phyloP scores from a whole-genome alignment of 2,888 invertebrate genomes.

The Pristionchus exspectatus region DNA sequence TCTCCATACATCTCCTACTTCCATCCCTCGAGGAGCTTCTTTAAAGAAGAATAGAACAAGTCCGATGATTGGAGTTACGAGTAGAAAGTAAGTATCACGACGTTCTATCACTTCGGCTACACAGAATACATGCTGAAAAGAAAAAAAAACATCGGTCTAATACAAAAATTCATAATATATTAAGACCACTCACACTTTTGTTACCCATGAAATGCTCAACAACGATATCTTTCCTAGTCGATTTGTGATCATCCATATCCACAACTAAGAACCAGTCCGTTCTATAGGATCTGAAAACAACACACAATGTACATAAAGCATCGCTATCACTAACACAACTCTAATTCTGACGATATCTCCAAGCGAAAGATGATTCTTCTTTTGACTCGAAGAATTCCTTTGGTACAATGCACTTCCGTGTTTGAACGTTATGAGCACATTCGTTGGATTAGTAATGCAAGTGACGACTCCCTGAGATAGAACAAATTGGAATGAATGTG shows the following conservation, averaged over 20 bases:
- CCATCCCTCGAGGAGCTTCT: not conserved
- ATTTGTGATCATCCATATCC: not conserved
- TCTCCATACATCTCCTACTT: not conserved
- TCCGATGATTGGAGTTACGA: slow-evolving; percentile 24
- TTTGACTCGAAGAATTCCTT: no score
- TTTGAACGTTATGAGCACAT: not conserved
- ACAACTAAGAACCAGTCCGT: not conserved
- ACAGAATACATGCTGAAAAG: not conserved
- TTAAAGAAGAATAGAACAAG: not conserved
- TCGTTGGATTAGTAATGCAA: not conserved
- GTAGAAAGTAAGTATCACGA: not conserved
- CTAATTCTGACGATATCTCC: not conserved
- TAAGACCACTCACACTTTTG: not conserved
- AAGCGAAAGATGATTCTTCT: not conserved
- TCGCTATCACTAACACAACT: not conserved
- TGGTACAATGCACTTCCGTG: not conserved
- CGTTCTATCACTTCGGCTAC: not conserved
- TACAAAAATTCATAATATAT: not conserved
- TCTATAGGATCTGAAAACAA: not conserved
- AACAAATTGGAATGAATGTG: not conserved
- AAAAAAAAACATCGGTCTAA: not conserved
- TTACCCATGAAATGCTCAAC: not conserved
- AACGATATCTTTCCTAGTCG: not conserved
- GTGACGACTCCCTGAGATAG: slow-evolving; percentile 13
- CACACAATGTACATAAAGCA: not conserved